Percentiles rank a stretch among this genome's conserved stretches.
Evolutionary conservation across 2,113 vertebrate species (phyloP).

Genomic region (Baryphthengus martii): DNA sequence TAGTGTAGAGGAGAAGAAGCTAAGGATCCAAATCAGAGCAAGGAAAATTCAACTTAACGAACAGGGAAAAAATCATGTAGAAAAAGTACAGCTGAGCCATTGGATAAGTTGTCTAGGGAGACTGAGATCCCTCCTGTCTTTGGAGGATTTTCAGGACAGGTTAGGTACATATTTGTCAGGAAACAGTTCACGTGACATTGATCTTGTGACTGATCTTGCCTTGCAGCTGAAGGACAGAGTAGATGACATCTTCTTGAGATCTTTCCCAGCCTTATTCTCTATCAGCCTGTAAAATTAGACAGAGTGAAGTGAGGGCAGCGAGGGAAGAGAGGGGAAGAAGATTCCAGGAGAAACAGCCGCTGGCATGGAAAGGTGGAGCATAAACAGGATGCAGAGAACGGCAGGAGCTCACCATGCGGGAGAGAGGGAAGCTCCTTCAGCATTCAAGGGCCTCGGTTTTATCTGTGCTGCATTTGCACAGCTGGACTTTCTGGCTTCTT

Average conservation of each 20-base stretch:
- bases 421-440: neutral
- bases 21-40: neutral
- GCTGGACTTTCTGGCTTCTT: neutral
- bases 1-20: neutral
- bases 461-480: neutral
- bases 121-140: neutral
- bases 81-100: neutral
- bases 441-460: neutral
- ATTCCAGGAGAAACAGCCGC: neutral
- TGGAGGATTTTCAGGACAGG: neutral
- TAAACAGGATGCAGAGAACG: neutral
- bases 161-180: neutral
- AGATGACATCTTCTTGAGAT: neutral
- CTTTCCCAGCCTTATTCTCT: neutral
- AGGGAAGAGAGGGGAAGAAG: neutral
- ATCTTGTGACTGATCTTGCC: neutral
- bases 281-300: neutral
- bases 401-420: neutral
- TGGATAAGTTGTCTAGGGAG: neutral
- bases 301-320: neutral
- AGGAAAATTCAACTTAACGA: neutral
- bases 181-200: neutral
- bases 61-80: rapidly evolving
- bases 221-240: neutral
- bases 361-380: neutral